Evolutionary conservation across 64 coral and sea anemone species (phyloP).

Genomic region (Montipora foliosa): DNA sequence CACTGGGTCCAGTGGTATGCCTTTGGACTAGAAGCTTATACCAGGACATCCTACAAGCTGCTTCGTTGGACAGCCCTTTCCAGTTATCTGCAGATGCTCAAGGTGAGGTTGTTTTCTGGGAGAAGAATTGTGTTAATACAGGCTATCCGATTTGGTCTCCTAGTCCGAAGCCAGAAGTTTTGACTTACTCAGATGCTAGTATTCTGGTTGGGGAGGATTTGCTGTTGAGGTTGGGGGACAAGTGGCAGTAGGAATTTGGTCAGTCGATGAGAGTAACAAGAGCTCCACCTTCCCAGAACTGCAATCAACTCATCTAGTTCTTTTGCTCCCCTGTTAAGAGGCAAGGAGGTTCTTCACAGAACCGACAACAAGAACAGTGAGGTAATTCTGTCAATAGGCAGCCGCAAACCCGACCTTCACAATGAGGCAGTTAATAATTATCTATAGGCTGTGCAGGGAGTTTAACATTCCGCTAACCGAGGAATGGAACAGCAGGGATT

Average conservation of each 20-base stretch:
- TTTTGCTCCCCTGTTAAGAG: not conserved
- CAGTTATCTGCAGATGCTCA: not conserved
- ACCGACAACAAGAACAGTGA: constrained; percentile 2
- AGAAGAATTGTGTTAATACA: constrained; percentile 9
- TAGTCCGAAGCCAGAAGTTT: constrained; percentile 1
- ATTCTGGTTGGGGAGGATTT: constrained; percentile 16
- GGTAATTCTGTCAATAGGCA: constrained; percentile 1
- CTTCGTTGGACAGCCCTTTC: constrained; percentile 34
- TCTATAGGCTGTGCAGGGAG: constrained; percentile 21
- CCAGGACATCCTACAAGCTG: not conserved
- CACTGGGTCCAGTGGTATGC: constrained; percentile 61
- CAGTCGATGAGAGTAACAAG: not conserved
- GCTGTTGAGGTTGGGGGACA: not conserved
- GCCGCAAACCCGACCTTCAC: not conserved
- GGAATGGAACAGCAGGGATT: constrained; percentile 27
- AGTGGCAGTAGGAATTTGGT: constrained; percentile 26
- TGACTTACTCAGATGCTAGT: constrained; percentile 50
- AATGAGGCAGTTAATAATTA: not conserved
- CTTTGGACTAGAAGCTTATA: constrained; percentile 49
- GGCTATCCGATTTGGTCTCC: constrained; percentile 51
- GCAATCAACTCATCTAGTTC: not conserved
- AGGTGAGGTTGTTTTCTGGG: not conserved
- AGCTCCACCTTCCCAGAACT: constrained; percentile 43
- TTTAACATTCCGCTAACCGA: constrained; percentile 17
- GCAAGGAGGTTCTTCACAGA: not conserved